Evolutionary conservation across 2,888 invertebrate genomes (phyloP), one percentile per base, ranked within the genome.

Genomic region (Chironomus tentans): DNA sequence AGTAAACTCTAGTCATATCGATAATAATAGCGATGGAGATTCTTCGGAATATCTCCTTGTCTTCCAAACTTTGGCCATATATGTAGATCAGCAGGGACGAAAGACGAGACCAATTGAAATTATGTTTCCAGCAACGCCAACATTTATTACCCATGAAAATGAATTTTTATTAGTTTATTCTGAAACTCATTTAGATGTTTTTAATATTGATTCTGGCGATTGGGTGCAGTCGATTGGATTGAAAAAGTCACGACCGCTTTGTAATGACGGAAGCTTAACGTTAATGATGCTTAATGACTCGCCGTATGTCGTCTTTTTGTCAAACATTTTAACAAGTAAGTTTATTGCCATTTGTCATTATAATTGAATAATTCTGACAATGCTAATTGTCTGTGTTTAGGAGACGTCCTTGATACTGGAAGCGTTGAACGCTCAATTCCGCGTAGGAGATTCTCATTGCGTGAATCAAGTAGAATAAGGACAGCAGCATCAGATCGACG

Each of bases 201-300:
- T 95, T 85, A 93, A 97, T 82, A 94, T 94, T 78, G 88, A 90
- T 78, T 89, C 91, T 2, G 94, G 94, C 2, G 95, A 96, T 81
- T 97, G 97, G 97, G 89, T 97, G 78, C 97, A 97, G 84, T 97
- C 97, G 12, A 87, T 97, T 77, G 96, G 96, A 83, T 88, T 97
- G 80, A 94, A 94, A 87, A 87, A 88, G 81, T 87, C 89, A 56
- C 86, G 87, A 80, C 91, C 92, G 56, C 83, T 92, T 24, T 89
- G 89, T 82, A 86, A 87, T 77, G 88, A 87, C 76, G 92, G 92
- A 70, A 88, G 88, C 77, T 84, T 92, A 72, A 88, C 88, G 77
- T 84, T 90, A 77, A 89, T 90, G 80, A 85, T 88, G 81, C 87
- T 91, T 79, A 88, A 90, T 78, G 93, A 93, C 81, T 87, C 90